Evolutionary conservation across 2,888 invertebrate species (phyloP).

Genomic region (Caenorhabditis plicata): DNA sequence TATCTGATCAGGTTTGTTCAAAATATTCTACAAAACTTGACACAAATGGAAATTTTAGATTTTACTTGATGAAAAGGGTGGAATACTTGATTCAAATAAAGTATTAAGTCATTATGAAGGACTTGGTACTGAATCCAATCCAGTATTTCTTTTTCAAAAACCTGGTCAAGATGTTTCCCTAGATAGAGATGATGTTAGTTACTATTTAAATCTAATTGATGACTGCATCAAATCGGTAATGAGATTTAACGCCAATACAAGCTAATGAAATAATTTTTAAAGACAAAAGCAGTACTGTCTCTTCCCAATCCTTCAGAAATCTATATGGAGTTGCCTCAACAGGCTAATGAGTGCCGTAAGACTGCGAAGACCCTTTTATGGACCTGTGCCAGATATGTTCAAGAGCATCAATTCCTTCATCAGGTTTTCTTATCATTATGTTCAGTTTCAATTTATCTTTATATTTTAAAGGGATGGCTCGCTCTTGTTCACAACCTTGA

Average conservation of each 20-base stretch:
- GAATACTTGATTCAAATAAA: slow-evolving; percentile 8
- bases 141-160: slow-evolving; percentile 34
- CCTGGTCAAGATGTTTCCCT: slow-evolving; percentile 12
- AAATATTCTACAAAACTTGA: background rate
- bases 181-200: slow-evolving; percentile 23
- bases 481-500: slow-evolving; percentile 59
- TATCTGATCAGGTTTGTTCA: background rate
- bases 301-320: slow-evolving; percentile 4
- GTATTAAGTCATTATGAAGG: background rate
- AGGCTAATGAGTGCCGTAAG: slow-evolving; percentile 22
- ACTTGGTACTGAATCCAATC: slow-evolving; percentile 6
- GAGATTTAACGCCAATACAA: background rate
- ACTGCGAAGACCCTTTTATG: slow-evolving; percentile 17
- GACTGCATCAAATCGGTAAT: slow-evolving; percentile 34
- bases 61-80: slow-evolving; percentile 10
- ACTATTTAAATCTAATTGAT: slow-evolving; percentile 31
- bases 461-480: slow-evolving; percentile 51
- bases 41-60: slow-evolving; percentile 8
- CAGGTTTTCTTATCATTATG: slow-evolving; percentile 31
- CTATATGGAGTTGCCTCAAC: slow-evolving; percentile 34
- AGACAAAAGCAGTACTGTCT: slow-evolving; percentile 13
- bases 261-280: background rate
- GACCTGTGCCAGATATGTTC: slow-evolving; percentile 45
- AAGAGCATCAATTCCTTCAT: slow-evolving; percentile 52
- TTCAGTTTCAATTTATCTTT: background rate